A percentile compares a stretch with the other conserved stretches of the same genome.
Evolutionary conservation across 2,888 invertebrate genomes (phyloP).

Genomic region (Pandemis cinnamomeana): DNA sequence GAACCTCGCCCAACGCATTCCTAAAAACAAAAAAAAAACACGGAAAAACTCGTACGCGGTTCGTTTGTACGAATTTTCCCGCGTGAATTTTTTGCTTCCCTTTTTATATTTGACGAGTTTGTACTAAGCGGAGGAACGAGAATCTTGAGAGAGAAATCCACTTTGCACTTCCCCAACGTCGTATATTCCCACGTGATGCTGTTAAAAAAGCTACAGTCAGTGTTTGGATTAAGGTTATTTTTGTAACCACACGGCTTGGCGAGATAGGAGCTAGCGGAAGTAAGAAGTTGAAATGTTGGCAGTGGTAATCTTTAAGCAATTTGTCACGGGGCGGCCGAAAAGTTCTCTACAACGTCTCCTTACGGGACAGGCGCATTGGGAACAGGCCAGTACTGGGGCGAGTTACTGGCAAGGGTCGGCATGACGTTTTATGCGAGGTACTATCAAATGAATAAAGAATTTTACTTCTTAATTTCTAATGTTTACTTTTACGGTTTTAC

Average conservation of each 20-base stretch:
- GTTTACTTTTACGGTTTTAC: too few species aligned
- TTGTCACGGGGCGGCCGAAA: slow-evolving; percentile 54
- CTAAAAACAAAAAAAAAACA: slow-evolving; percentile 34
- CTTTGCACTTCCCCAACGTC: background rate
- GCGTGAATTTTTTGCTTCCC: slow-evolving; percentile 42
- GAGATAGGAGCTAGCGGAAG: background rate
- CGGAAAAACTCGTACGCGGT: slow-evolving; percentile 41
- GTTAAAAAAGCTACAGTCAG: background rate
- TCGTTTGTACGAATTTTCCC: slow-evolving; percentile 44
- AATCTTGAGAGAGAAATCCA: slow-evolving; percentile 42
- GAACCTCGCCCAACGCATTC: slow-evolving; percentile 1
- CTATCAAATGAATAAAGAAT: too few species aligned
- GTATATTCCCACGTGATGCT: background rate
- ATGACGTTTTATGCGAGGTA: too few species aligned
- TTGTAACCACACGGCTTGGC: background rate
- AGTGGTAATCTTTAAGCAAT: slow-evolving; percentile 58
- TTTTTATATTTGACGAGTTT: slow-evolving; percentile 48
- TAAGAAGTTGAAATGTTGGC: slow-evolving; percentile 38
- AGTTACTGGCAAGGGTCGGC: slow-evolving; percentile 31
- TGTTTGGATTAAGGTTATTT: background rate
- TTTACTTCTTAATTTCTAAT: too few species aligned
- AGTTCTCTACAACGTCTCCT: slow-evolving; percentile 46
- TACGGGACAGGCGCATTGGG: slow-evolving; percentile 40
- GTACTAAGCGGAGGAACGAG: slow-evolving; percentile 46
- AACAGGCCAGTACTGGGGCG: slow-evolving; percentile 22